Base-by-base conservation (phyloP, 2,113 vertebrate genomes). In the Ceratotherium simum region DNA sequence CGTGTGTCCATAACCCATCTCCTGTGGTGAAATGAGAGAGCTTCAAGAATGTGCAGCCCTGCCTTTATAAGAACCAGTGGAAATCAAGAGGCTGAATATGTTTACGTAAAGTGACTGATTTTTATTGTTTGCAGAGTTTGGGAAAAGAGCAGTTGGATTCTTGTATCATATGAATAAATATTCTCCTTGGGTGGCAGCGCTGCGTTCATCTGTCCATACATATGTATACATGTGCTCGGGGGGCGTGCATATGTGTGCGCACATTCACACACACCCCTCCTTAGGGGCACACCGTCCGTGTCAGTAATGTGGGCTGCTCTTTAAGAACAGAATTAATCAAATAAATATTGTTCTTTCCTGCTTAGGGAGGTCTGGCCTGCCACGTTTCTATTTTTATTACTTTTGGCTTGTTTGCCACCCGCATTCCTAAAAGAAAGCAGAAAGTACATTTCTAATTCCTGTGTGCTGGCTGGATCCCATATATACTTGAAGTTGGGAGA, bases 331-430 rank as follows among this genome's bases (percentile, higher is more conserved):
- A 96, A 96, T 76, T 93, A 87, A 95, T 97, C 94, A 96, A 94
- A 97, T 97, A 83, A 97, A 97, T 95, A 90, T 54, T 94, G 60
- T 86, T 93, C 65, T 97, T 97, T 96, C 95, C 20, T 4, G 39
- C 91, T 79, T 70, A 69, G 93, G 83, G 95, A 95, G 84, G 54
- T 92, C 95, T 85, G 64, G 69, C 62, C 82, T 80, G 58, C 89
- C 29, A 13, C 39, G 76, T 81, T 96, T 95, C 96, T 97, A 84
- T 96, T 98, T 98, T 97, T 95, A 88, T 93, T 97, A 84, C 81
- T 39, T 96, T 97, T 90, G 97, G 86, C 83, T 90, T 93, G 14
- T 85, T 90, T 96, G 90, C 90, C 83, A 83, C 91, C 91, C 93
- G 81, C 58, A 78, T 92, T 91, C 75, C 72, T 93, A 56, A 97